phyloP scores from a whole-genome alignment of 2,113 vertebrate species.

The Prochilodus magdalenae region DNA sequence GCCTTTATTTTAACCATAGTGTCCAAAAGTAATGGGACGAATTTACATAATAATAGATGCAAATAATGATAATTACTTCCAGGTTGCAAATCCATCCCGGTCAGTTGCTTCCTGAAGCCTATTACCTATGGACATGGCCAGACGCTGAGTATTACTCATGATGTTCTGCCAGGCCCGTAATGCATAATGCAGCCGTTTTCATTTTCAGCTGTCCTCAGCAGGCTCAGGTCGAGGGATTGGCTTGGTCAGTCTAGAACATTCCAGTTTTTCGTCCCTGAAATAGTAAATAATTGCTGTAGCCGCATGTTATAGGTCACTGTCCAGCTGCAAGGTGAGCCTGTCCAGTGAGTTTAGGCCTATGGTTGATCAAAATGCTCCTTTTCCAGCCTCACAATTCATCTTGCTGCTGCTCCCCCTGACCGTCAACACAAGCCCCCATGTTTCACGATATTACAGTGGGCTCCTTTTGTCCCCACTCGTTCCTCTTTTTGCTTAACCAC shows the following conservation, averaged over 20 bases:
- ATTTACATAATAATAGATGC: not conserved
- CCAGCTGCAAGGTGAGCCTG: not conserved
- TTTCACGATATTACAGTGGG: too few species aligned
- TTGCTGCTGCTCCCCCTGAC: too few species aligned
- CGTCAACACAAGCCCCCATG: too few species aligned
- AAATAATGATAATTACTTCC: not conserved
- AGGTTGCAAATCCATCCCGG: not conserved
- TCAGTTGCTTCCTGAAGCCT: not conserved
- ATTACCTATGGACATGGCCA: too few species aligned
- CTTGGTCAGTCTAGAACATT: slow-evolving; percentile 14
- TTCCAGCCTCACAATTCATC: too few species aligned
- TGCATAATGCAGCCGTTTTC: slow-evolving; percentile 24
- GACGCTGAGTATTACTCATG: not conserved
- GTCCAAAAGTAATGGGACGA: not conserved
- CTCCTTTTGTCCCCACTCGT: too few species aligned
- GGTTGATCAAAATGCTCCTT: too few species aligned
- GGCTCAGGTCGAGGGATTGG: slow-evolving; percentile 25
- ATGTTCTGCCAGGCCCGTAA: slow-evolving; percentile 5
- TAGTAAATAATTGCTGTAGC: not conserved
- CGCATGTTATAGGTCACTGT: not conserved
- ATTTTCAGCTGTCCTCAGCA: not conserved
- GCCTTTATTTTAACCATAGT: too few species aligned
- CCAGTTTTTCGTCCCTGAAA: not conserved
- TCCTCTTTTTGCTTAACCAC: too few species aligned
- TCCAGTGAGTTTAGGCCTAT: not conserved